These are phyloP conservation scores for Entelurus aequoreus DNA, from an alignment of 2,113 vertebrate species.

Conservation along the genomic window DNA sequence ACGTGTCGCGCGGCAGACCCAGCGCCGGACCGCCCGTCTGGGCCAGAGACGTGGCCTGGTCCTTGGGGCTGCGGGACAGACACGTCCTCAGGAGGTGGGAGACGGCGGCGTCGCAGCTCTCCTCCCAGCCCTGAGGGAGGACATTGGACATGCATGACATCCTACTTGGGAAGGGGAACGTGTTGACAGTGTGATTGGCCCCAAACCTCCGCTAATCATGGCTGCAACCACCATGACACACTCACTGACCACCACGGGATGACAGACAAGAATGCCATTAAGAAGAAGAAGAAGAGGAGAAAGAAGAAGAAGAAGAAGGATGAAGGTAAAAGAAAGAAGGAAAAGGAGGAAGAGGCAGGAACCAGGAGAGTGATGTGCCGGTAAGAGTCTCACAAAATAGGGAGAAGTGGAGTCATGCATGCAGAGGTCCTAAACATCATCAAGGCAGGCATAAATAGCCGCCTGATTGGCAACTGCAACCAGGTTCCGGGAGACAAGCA, in stretches of 20 bases:
- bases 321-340: slow-evolving; percentile 5
- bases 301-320: not conserved
- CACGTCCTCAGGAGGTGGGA: slow-evolving; percentile 89
- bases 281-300: not conserved
- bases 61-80: slow-evolving; percentile 88
- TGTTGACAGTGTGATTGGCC: slow-evolving; percentile 53
- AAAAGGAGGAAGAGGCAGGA: not conserved
- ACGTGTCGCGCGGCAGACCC: slow-evolving; percentile 81
- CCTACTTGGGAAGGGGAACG: not conserved
- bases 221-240: slow-evolving; percentile 63
- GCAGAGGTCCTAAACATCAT: too few relatives aligned
- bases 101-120: slow-evolving; percentile 86
- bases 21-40: slow-evolving; percentile 67
- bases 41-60: slow-evolving; percentile 81
- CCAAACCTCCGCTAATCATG: slow-evolving; percentile 72
- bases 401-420: too few relatives aligned
- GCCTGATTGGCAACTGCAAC: too few relatives aligned
- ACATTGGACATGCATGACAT: not conserved
- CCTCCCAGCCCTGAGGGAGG: slow-evolving; percentile 88
- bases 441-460: too few relatives aligned
- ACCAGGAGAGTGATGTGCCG: too few relatives aligned
- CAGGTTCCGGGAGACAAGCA: too few relatives aligned
- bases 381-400: too few relatives aligned
- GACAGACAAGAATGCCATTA: too few relatives aligned
- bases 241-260: slow-evolving; percentile 12